These are phyloP conservation scores for Tachysurus fulvidraco DNA, from an alignment of 2,113 vertebrate species.

Conservation along the genomic window DNA sequence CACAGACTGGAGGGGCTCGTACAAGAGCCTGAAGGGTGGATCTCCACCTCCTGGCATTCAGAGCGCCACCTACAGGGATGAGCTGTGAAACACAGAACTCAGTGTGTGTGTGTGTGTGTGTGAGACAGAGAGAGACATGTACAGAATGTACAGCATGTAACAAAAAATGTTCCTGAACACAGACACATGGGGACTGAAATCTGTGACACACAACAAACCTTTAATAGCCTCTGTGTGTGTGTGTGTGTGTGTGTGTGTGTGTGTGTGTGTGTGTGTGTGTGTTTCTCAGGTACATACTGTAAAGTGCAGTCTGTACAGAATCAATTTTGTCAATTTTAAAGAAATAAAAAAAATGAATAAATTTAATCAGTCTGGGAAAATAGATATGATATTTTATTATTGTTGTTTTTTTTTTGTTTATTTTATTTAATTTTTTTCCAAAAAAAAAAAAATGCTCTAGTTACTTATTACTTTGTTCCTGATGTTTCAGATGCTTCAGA, in stretches of 20 bases:
- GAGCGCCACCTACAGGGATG: slow-evolving; percentile 74
- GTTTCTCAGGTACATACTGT: neutral
- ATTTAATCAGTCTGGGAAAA: too few species aligned
- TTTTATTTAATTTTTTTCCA: neutral
- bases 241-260: slow-evolving; percentile 16
- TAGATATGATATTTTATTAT: too few species aligned
- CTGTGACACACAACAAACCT: neutral
- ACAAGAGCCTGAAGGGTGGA: slow-evolving; percentile 83
- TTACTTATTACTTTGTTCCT: too few species aligned
- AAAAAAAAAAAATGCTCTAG: neutral
- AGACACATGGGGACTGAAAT: neutral
- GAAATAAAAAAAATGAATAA: neutral
- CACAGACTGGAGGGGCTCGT: slow-evolving; percentile 87
- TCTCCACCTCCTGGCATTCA: slow-evolving; percentile 63
- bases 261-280: slow-evolving; percentile 10
- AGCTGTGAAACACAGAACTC: slow-evolving; percentile 74
- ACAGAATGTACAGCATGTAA: neutral
- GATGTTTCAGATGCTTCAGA: too few species aligned
- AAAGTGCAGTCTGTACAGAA: neutral
- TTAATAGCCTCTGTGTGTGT: slow-evolving; percentile 1
- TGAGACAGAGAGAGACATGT: neutral
- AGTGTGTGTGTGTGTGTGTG: neutral
- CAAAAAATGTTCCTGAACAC: neutral
- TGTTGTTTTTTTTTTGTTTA: too few species aligned
- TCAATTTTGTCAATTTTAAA: neutral